Evolutionary conservation across 2,888 invertebrate species (phyloP).

Genomic region (Leptinotarsa rubiginosa): DNA sequence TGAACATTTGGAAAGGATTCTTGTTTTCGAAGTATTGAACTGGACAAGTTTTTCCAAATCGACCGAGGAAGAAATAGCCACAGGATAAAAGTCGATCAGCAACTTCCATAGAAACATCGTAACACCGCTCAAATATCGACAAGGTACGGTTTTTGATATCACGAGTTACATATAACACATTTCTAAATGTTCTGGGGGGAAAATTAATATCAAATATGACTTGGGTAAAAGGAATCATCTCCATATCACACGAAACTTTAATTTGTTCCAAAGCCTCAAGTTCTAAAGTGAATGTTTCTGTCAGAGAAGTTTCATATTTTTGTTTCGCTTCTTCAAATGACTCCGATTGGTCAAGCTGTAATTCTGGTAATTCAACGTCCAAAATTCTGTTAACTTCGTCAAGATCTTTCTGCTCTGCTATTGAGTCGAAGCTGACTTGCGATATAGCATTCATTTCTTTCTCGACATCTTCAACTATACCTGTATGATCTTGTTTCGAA

Average conservation of each 20-base stretch:
- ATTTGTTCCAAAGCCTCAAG: slow-evolving; percentile 65
- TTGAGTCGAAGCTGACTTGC: slow-evolving; percentile 64
- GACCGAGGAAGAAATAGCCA: slow-evolving; percentile 74
- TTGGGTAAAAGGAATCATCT: slow-evolving; percentile 67
- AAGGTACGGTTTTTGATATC: slow-evolving; percentile 66
- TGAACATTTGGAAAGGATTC: slow-evolving; percentile 68
- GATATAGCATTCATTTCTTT: slow-evolving; percentile 46
- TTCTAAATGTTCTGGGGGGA: slow-evolving; percentile 55
- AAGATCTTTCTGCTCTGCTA: slow-evolving; percentile 68
- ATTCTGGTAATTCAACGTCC: slow-evolving; percentile 65
- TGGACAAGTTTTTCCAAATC: slow-evolving; percentile 75
- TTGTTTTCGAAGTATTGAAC: slow-evolving; percentile 71
- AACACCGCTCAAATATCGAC: slow-evolving; percentile 72
- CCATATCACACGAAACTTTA: slow-evolving; percentile 63
- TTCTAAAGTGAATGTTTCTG: slow-evolving; percentile 66
- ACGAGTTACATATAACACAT: slow-evolving; percentile 55
- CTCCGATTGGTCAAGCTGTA: slow-evolving; percentile 67
- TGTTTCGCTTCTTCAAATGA: slow-evolving; percentile 67
- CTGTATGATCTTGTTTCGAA: slow-evolving; percentile 22
- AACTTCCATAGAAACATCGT: slow-evolving; percentile 67
- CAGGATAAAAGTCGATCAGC: slow-evolving; percentile 71
- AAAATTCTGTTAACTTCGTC: slow-evolving; percentile 65
- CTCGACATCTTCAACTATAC: slow-evolving; percentile 44
- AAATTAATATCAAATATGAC: slow-evolving; percentile 65
- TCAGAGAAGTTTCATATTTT: slow-evolving; percentile 66